Conservation (phyloP, 2,888 invertebrate genomes). For the Sympetrum striolatum region DNA sequence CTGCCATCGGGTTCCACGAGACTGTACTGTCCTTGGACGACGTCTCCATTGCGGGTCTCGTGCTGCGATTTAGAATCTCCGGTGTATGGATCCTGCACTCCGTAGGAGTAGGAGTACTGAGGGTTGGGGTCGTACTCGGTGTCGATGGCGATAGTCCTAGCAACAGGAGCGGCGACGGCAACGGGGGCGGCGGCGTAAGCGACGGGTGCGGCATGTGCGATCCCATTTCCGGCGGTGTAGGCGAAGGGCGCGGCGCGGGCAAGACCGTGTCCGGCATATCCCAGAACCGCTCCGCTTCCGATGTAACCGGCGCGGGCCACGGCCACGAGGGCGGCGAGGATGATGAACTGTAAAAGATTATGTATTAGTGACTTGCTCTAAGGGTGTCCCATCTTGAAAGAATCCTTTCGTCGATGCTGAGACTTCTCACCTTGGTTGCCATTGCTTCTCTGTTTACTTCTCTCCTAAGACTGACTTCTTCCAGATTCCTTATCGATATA, state of each 20-base stretch:
- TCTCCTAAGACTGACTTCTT: neutral
- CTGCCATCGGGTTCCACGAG: conserved; percentile 45
- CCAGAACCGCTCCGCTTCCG: conserved; percentile 18
- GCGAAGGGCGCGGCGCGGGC: conserved; percentile 47
- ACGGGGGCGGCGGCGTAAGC: neutral
- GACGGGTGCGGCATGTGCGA: neutral
- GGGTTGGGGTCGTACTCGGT: conserved; percentile 53
- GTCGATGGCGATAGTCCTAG: conserved; percentile 47
- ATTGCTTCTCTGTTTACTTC: neutral
- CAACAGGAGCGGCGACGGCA: conserved; percentile 40
- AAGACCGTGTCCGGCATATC: conserved; percentile 57
- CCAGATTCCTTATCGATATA: neutral
- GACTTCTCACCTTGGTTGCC: neutral
- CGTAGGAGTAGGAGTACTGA: conserved; percentile 49
- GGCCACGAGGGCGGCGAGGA: conserved; percentile 51
- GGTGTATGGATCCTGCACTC: conserved; percentile 31
- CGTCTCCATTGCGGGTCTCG: conserved; percentile 44
- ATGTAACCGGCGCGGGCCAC: conserved; percentile 47
- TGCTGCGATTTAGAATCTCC: conserved; percentile 40
- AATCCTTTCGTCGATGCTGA: too few species aligned
- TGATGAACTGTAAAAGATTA: conserved; percentile 46
- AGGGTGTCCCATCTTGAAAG: too few species aligned
- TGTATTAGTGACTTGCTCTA: too few species aligned
- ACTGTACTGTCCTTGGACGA: conserved; percentile 37
- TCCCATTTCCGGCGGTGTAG: conserved; percentile 39